Base-by-base conservation (phyloP, 2,113 vertebrate genomes). In the Acanthochromis polyacanthus region DNA sequence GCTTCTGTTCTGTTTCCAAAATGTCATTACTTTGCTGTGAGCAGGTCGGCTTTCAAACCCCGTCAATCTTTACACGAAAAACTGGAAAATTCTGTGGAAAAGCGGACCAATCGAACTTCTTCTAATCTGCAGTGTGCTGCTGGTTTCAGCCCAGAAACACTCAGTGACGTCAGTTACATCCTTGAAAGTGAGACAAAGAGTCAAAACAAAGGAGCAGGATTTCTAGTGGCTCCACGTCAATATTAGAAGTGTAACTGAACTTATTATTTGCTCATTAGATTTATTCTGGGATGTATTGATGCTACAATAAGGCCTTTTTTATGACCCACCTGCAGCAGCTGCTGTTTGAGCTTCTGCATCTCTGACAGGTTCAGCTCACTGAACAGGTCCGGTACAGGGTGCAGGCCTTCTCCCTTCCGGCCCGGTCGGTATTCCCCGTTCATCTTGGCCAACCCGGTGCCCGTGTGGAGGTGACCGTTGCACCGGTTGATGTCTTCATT, bases 281-380 rank as follows among this genome's bases (percentile, higher is more conserved):
- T 23, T 6, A 12, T 17, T 7, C 12, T 48, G 2, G 15, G 6
- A 32, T 17, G 57, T 46, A 0, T 10, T 20, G 40, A 15, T 12
- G 14, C 40, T 3, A 8, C 3, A 11, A n/a, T 25, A 3, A 58
- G 28, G 10, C 5, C 3, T 8, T 38, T 64, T 32, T 32, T 12
- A 0, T 11, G 2, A 85, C 94, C 87, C 90, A 99, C 98, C 97
- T 99, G 98, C 89, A 98, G 93, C 17, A 99, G 96, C 59, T 99
- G 98, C 92, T 99, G 98, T 81, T 98, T 99, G 65, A 99, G 88
- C 75, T 99, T 99, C 94, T 99, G 98, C 89, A 99, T 98, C 94
- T 99, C 98, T 0, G 98, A 98, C 91, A 99, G 96, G 92, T 98
- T 99, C 80, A 99, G 96, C 87, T 99, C 98, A 65, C 98, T 99